Evolutionary conservation across 2,797 vertebrate genomes (phyloP).

Genomic region (Diplodus puntazzo): DNA sequence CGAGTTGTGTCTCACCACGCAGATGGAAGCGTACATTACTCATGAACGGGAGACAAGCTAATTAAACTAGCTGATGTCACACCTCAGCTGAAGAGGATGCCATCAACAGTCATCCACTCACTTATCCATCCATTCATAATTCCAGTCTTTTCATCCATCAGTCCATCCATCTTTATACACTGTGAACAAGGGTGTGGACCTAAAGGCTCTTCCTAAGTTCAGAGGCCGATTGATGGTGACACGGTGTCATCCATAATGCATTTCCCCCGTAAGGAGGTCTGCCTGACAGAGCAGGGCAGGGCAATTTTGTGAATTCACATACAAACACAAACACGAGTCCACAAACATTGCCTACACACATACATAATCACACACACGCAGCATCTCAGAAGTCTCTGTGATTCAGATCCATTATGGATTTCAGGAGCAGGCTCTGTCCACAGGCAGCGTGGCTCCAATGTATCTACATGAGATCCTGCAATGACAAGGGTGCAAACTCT

Average conservation of each 20-base stretch:
- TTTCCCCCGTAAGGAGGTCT: constrained; percentile 36
- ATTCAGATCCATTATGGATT: constrained; percentile 56
- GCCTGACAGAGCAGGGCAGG: constrained; percentile 11
- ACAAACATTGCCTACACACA: not conserved
- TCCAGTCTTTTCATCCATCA: not conserved
- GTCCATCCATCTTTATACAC: constrained; percentile 1
- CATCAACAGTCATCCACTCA: not conserved
- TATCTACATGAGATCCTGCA: constrained; percentile 58
- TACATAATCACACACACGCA: constrained; percentile 1
- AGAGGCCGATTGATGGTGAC: constrained; percentile 38
- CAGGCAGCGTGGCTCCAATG: constrained; percentile 48
- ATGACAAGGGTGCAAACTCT: constrained; percentile 46
- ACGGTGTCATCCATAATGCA: constrained; percentile 58
- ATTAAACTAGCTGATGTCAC: too few relatives aligned
- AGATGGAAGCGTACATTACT: too few relatives aligned
- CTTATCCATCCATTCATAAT: not conserved
- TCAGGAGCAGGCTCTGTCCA: constrained; percentile 22
- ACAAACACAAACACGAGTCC: not conserved
- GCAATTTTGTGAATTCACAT: constrained; percentile 19
- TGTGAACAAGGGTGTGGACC: constrained; percentile 11
- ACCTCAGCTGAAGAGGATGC: too few relatives aligned
- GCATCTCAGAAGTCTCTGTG: constrained; percentile 17
- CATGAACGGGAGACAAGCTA: too few relatives aligned
- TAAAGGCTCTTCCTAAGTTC: constrained; percentile 25
- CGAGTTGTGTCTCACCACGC: too few relatives aligned